A percentile compares a stretch with the other conserved stretches of the same genome.
phyloP scores from a whole-genome alignment of 2,113 vertebrate species.

The Prolemur simus region DNA sequence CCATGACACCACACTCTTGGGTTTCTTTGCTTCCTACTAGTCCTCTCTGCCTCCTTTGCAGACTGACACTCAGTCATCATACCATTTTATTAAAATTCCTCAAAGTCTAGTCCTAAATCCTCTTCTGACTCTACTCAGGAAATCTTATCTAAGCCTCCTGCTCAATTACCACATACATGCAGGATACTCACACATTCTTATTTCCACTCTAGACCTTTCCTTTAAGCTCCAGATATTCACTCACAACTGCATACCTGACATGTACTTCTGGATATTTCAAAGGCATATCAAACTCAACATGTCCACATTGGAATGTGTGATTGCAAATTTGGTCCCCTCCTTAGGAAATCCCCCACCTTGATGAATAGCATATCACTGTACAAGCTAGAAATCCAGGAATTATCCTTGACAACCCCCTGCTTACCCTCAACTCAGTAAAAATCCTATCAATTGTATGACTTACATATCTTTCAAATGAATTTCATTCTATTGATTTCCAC shows the following conservation, averaged over 20 bases:
- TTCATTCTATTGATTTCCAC: neutral
- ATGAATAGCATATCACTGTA: neutral
- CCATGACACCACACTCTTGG: neutral
- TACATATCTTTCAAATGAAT: neutral
- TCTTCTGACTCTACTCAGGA: neutral
- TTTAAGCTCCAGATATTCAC: neutral
- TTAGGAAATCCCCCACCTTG: neutral
- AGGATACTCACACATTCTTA: neutral
- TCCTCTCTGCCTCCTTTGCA: neutral
- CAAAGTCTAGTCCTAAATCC: neutral
- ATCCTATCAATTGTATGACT: neutral
- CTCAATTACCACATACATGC: neutral
- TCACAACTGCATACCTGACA: neutral
- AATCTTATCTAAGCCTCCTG: neutral
- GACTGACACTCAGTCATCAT: neutral
- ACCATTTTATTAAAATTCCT: neutral
- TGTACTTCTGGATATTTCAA: neutral
- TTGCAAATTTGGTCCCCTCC: neutral
- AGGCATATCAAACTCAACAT: neutral
- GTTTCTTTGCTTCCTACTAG: neutral
- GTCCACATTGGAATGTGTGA: neutral
- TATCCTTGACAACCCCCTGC: neutral
- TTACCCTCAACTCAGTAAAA: neutral
- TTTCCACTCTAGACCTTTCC: neutral
- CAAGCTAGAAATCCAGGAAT: neutral